A percentile compares a stretch with the other conserved stretches of the same genome.
These are phyloP conservation scores for Glandiceps talaboti DNA, from an alignment of 53 echinoderm and acorn worm species.

Conservation along the genomic window DNA sequence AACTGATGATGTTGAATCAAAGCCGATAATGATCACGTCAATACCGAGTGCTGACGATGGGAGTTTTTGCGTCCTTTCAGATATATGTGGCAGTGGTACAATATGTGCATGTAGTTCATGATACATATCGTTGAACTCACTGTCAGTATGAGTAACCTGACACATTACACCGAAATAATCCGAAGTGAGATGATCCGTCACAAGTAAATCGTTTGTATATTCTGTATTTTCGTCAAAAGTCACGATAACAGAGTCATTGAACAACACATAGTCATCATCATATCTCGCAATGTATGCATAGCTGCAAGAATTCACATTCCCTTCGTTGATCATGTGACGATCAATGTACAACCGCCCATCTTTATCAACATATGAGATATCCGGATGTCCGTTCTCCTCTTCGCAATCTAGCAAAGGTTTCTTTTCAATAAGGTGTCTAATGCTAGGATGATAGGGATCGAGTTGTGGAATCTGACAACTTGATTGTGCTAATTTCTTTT, in stretches of 20 bases:
- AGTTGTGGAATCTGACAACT: background rate
- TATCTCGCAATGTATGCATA: background rate
- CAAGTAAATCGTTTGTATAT: constrained; percentile 1
- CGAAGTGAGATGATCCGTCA: constrained; percentile 2
- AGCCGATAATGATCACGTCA: constrained; percentile 33
- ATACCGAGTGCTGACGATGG: constrained; percentile 19
- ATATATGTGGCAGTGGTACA: constrained; percentile 14
- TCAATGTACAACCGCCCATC: background rate
- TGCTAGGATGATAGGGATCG: background rate
- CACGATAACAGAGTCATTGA: background rate
- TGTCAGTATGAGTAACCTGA: constrained; percentile 4
- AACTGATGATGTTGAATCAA: constrained; percentile 37
- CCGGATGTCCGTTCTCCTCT: background rate
- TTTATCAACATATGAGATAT: background rate
- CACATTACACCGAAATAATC: constrained; percentile 30
- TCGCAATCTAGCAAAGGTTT: background rate
- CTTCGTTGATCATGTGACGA: background rate
- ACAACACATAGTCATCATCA: background rate
- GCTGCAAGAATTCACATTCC: background rate
- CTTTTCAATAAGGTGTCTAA: background rate
- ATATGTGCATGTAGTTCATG: constrained; percentile 35
- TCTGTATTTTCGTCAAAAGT: background rate
- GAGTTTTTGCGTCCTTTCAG: background rate
- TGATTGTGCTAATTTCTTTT: no score
- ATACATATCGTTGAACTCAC: background rate